Evolutionary conservation across 1,140 invertebrate genomes (phyloP), one percentile per base, ranked within the genome.

Genomic region (Procambarus virginalis): DNA sequence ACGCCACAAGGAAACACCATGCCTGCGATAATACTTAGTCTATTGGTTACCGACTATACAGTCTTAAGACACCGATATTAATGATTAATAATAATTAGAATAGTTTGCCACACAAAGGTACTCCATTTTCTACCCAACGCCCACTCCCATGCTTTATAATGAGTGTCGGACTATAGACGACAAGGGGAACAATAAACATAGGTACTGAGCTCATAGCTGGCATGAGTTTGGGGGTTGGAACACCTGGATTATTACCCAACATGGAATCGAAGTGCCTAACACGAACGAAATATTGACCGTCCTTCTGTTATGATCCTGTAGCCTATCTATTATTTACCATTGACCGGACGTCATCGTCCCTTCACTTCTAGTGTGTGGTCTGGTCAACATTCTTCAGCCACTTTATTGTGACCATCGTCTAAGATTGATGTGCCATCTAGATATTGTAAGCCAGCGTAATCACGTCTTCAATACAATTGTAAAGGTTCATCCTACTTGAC

Each of bases 11-110:
- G n/a, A 88, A 88, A 88, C 86, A 88, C 86, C 86, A 88, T 88
- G 86, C 86, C 86, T 88, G 86, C 78, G 58, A 46, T 88, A 88
- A 88, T 88, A 88, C 79, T 88, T 88, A 88, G 80, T 60, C 46
- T 82, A 80, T 70, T 82, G 46, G 55, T 82, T 86, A 81, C 73
- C 78, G 34, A 78, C 60, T 34, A 34, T 34, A 34, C 60, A 64
- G 75, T 73, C 84, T 86, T 58, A 77, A 78, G 73, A 86, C 84
- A 86, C 76, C 75, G 55, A 81, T 70, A 34, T 82, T 75, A 22
- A 81, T 73, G 51, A 55, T 12, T 9, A 88, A 75, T 76, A 58
- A 86, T 86, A 49, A 78, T 85, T 73, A 88, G 79, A 51, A 86
- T 60, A 78, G 64, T 51, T 22, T 77, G 49, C 73, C 84, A 77